These are phyloP conservation scores for Serranus cabrilla DNA, from an alignment of 2,797 vertebrate species.

Conservation along the genomic window DNA sequence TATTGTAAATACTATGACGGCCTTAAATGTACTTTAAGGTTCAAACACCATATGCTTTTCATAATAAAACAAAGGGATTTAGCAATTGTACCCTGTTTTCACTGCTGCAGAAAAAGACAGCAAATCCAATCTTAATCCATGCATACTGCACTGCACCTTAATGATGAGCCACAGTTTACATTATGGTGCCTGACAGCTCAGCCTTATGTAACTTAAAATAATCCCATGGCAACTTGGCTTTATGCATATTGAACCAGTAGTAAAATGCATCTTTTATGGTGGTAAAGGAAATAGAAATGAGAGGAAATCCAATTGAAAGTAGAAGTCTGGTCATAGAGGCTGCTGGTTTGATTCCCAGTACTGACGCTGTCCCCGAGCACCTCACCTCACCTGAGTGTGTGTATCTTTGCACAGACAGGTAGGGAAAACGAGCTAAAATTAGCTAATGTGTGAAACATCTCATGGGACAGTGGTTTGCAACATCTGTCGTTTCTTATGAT, in stretches of 20 bases:
- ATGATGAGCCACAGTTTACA: slow-evolving; percentile 48
- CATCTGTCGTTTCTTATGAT: slow-evolving; percentile 69
- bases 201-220: slow-evolving; percentile 48
- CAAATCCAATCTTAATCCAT: slow-evolving; percentile 38
- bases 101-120: slow-evolving; percentile 25
- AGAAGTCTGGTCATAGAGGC: neutral
- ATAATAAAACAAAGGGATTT: slow-evolving; percentile 36
- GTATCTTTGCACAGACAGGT: slow-evolving; percentile 37
- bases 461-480: slow-evolving; percentile 65
- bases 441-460: slow-evolving; percentile 61
- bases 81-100: slow-evolving; percentile 35
- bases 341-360: slow-evolving; percentile 13
- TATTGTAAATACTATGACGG: no score
- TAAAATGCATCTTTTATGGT: slow-evolving; percentile 37
- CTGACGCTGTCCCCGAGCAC: slow-evolving; percentile 14
- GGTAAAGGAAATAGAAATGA: neutral
- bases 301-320: neutral
- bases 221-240: slow-evolving; percentile 34
- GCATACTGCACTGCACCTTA: slow-evolving; percentile 26
- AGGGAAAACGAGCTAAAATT: slow-evolving; percentile 56
- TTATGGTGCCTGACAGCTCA: slow-evolving; percentile 51
- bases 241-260: slow-evolving; percentile 27
- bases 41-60: slow-evolving; percentile 3
- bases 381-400: slow-evolving; percentile 17
- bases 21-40: neutral